Evolutionary conservation across 1,140 invertebrate species (phyloP).

Genomic region (Drosophila mayri): DNA sequence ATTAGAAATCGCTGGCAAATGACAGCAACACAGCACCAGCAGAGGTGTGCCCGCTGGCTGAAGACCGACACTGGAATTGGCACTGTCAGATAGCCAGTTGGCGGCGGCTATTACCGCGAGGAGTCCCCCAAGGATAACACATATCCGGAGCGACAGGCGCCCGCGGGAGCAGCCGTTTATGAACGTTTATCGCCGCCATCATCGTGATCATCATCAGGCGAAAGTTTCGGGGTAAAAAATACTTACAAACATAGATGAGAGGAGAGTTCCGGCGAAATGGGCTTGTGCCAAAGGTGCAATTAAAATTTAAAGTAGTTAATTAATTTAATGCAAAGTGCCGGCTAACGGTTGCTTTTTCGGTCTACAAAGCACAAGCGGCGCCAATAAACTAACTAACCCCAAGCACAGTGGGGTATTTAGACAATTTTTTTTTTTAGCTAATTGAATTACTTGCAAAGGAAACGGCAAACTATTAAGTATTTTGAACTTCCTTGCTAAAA

Average conservation of each 20-base stretch:
- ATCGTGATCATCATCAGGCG: constrained; percentile 30
- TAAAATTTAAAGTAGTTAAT: constrained; percentile 78
- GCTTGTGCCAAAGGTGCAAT: constrained; percentile 64
- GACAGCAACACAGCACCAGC: constrained; percentile 54
- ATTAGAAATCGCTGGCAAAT: constrained; percentile 81
- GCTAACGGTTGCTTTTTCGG: constrained; percentile 38
- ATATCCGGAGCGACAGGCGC: constrained; percentile 35
- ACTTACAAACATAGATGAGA: constrained; percentile 9
- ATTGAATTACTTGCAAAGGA: neutral
- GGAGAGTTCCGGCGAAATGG: constrained; percentile 35
- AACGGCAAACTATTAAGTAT: neutral
- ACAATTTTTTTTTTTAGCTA: neutral
- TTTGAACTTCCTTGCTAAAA: neutral
- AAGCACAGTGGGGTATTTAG: constrained; percentile 37
- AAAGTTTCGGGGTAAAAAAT: constrained; percentile 12
- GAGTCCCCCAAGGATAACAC: constrained; percentile 45
- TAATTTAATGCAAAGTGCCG: constrained; percentile 66
- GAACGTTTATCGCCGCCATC: constrained; percentile 46
- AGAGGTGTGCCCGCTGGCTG: constrained; percentile 76
- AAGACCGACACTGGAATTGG: constrained; percentile 44
- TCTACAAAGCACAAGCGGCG: constrained; percentile 35
- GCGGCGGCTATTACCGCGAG: constrained; percentile 25
- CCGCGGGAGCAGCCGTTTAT: constrained; percentile 45
- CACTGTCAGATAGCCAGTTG: constrained; percentile 43
- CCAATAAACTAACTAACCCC: constrained; percentile 10